Evolutionary conservation across 2,888 invertebrate species (phyloP), one percentile per base, ranked within the genome.

Genomic region (Scotopteryx bipunctaria): DNA sequence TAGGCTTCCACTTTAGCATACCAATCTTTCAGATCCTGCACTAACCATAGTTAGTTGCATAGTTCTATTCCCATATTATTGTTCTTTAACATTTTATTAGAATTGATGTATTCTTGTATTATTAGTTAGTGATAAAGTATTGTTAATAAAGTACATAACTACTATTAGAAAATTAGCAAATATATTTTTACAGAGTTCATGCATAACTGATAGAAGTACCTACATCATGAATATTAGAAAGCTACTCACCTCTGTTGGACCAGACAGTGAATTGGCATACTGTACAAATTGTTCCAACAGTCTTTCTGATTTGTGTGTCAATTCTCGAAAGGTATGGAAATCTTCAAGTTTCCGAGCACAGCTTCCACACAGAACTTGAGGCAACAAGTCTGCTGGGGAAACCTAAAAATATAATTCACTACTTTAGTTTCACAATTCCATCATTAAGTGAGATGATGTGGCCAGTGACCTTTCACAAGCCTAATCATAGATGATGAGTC

Each of bases 321-420:
- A 91, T 76, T 94, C 94, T 81, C 94, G 93, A 91, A 96, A 96
- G 71, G 94, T 94, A 82, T 94, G 93, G 69, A 95, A 92, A 57
- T 94, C 93, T 78, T 95, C 94, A 70, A 96, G 91, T 78, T 95
- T 95, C 72, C 92, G 92, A 66, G 93, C 93, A 88, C 96, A 96
- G 66, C 93, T 93, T 57, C 93, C 92, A 87, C 96, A 96, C 64
- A 96, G 93, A 68, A 95, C 93, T 68, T 94, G 93, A 66, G 96
- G 96, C 76, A 96, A 91, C 70, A 93, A 92, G 84, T 96, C 96
- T 71, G 92, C 92, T 76, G 94, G 93, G 69, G 94, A 93, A 60
- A 95, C 94, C 95, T 95, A 86, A 69, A 90, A 91, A 72, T 64
- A 71, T 63, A 66, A 71, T 70, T 69, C 27, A 71, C 63, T 66